Percentiles rank a stretch among this genome's conserved stretches.
Conservation (phyloP, 2,113 vertebrate genomes). For the Xyliphius kryptos region DNA sequence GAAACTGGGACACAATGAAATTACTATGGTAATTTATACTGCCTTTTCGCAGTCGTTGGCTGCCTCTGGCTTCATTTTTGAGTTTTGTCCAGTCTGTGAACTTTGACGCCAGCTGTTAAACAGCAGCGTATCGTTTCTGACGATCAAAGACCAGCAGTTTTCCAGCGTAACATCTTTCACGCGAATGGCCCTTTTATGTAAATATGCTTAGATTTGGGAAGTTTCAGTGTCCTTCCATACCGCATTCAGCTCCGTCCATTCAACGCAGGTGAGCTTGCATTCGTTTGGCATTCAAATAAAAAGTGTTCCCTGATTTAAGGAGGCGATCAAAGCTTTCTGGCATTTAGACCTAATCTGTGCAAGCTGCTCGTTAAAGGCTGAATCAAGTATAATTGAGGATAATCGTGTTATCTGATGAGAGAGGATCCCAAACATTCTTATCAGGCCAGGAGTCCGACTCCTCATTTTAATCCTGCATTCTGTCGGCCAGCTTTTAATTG, state of each 20-base stretch:
- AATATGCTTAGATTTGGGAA: too few relatives aligned
- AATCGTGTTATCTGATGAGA: slow-evolving; percentile 75
- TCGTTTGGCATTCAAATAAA: slow-evolving; percentile 39
- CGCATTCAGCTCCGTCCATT: background rate
- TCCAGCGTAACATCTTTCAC: too few relatives aligned
- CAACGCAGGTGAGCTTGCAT: slow-evolving; percentile 36
- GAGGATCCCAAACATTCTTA: slow-evolving; percentile 66
- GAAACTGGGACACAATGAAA: too few relatives aligned
- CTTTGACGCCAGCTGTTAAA: too few relatives aligned
- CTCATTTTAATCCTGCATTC: slow-evolving; percentile 65
- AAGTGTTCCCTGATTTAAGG: slow-evolving; percentile 34
- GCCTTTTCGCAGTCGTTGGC: too few relatives aligned
- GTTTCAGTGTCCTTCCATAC: too few relatives aligned
- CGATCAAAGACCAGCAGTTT: too few relatives aligned
- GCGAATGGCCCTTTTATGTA: too few relatives aligned
- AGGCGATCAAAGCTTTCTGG: slow-evolving; percentile 55
- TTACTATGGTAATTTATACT: too few relatives aligned
- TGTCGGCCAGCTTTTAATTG: slow-evolving; percentile 65
- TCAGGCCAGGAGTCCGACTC: slow-evolving; percentile 60
- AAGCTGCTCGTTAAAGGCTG: slow-evolving; percentile 61
- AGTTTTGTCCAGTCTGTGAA: too few relatives aligned
- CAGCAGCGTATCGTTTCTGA: too few relatives aligned
- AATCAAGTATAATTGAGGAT: slow-evolving; percentile 61
- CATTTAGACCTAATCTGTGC: slow-evolving; percentile 61
- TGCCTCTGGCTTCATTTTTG: too few relatives aligned